Percentiles rank a stretch among this genome's conserved stretches.
Evolutionary conservation across 2,113 vertebrate genomes (phyloP).

Genomic region (Dicaeum eximium): DNA sequence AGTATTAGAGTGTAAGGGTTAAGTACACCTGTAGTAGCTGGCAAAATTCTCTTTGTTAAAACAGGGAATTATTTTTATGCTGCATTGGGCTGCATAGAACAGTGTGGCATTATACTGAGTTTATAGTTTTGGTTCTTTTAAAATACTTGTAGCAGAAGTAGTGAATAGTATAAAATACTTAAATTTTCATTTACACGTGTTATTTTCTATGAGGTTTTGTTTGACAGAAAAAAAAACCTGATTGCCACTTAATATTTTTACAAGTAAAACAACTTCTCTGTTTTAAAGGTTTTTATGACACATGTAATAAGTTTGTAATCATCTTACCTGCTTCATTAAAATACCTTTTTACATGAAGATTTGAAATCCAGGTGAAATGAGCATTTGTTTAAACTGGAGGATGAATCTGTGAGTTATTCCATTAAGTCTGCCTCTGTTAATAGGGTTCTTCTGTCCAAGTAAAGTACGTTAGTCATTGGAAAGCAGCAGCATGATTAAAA

Average conservation of each 20-base stretch:
- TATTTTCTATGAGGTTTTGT: background rate
- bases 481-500: background rate
- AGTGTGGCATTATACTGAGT: background rate
- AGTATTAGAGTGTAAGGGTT: background rate
- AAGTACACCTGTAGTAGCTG: background rate
- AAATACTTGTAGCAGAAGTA: background rate
- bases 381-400: background rate
- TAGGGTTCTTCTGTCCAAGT: background rate
- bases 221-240: background rate
- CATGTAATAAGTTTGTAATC: background rate
- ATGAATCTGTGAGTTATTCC: background rate
- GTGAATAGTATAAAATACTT: background rate
- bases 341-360: background rate
- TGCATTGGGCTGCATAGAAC: background rate
- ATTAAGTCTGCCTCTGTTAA: background rate
- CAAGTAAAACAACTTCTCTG: background rate
- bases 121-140: background rate
- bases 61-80: background rate
- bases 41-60: slow-evolving; percentile 9
- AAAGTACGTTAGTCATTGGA: background rate
- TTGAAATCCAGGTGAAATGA: background rate
- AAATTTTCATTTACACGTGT: background rate
- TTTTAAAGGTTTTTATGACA: background rate
- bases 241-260: background rate
- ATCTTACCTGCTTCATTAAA: background rate